phyloP scores from a whole-genome alignment of 2,888 invertebrate species.

The Rutpela maculata region DNA sequence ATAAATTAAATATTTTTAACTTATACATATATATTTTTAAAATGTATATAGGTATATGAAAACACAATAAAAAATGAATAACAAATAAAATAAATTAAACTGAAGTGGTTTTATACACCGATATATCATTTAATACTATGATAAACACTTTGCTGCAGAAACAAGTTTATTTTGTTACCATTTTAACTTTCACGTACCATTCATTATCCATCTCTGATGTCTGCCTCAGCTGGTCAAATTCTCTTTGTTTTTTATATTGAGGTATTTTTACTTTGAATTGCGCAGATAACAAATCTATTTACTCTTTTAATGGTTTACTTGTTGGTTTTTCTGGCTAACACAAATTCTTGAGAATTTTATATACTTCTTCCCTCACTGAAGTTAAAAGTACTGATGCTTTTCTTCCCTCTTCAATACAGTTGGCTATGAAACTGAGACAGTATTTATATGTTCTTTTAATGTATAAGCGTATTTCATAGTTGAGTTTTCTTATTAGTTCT shows the following conservation, averaged over 20 bases:
- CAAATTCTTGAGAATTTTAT: constrained; percentile 46
- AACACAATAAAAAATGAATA: no score
- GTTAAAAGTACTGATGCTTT: constrained; percentile 47
- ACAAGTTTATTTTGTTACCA: no score
- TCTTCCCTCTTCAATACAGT: constrained; percentile 44
- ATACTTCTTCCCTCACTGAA: constrained; percentile 41
- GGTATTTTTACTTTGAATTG: constrained; percentile 46
- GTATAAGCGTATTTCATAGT: no score
- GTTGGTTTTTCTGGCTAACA: constrained; percentile 47
- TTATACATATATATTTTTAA: no score
- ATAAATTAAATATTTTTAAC: no score
- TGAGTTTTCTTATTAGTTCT: no score
- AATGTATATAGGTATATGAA: no score
- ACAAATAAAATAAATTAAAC: no score
- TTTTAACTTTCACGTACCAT: constrained; percentile 46
- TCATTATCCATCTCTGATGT: constrained; percentile 42
- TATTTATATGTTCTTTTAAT: no score
- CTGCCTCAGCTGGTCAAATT: constrained; percentile 52
- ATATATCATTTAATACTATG: no score
- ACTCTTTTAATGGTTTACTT: constrained; percentile 21
- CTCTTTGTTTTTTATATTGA: constrained; percentile 46
- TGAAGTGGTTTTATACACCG: no score
- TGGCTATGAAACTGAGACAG: constrained; percentile 42
- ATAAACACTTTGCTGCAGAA: no score
- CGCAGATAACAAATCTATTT: constrained; percentile 34